Evolutionary conservation across 2,888 invertebrate genomes (phyloP).

Genomic region (Micoletzkya japonica): DNA sequence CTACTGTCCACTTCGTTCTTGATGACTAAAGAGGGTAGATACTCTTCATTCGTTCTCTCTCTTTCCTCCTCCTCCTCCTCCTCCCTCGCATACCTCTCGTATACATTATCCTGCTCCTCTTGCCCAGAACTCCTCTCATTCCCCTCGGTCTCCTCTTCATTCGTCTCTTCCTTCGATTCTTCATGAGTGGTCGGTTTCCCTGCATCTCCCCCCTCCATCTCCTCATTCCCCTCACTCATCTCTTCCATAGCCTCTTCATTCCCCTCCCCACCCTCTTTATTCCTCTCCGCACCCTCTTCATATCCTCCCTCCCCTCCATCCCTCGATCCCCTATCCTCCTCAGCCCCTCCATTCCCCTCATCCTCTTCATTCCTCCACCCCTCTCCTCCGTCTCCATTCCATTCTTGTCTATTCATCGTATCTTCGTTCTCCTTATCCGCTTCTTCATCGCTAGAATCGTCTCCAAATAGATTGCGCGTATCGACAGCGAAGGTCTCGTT

Average conservation of each 20-base stretch:
- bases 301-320: conserved; percentile 1
- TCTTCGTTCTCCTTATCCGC: conserved; percentile 9
- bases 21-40: neutral
- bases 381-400: conserved; percentile 1
- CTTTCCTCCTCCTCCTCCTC: neutral
- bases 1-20: no score
- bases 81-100: neutral
- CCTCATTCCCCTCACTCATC: neutral
- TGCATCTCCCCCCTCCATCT: neutral
- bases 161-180: neutral
- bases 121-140: no score
- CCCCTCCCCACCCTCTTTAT: neutral
- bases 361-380: neutral
- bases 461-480: conserved; percentile 20
- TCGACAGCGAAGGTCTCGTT: no score
- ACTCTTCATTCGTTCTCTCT: neutral
- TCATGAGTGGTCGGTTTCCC: neutral
- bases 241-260: no score
- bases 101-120: conserved; percentile 8
- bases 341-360: neutral
- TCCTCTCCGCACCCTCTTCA: neutral
- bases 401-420: neutral
- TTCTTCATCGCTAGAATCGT: conserved; percentile 37
- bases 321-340: neutral
- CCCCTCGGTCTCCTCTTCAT: neutral